Evolutionary conservation across 2,888 invertebrate genomes (phyloP).

Genomic region (Micropterix aruncella): DNA sequence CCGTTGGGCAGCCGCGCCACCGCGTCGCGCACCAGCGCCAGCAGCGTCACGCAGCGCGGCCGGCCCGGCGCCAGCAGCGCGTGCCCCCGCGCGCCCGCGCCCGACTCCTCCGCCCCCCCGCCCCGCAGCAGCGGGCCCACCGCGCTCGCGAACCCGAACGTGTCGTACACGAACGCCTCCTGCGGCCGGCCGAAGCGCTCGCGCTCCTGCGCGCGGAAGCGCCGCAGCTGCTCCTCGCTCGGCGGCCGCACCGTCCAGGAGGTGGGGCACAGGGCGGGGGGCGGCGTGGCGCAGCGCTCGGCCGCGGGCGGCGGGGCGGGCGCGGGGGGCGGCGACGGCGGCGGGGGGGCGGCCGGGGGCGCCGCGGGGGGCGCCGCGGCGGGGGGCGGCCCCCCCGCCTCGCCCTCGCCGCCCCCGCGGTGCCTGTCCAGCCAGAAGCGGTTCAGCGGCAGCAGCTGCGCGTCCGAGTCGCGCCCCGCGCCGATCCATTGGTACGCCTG

Average conservation of each 20-base stretch:
- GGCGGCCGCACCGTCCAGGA: conserved; percentile 74
- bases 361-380: conserved; percentile 19
- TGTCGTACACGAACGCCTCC: conserved; percentile 78
- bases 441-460: conserved; percentile 58
- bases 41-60: conserved; percentile 82
- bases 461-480: conserved; percentile 80
- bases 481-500: conserved; percentile 85
- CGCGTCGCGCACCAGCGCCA: conserved; percentile 86
- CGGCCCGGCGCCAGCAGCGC: conserved; percentile 66
- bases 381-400: conserved; percentile 16
- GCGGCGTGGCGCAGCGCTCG: conserved; percentile 16
- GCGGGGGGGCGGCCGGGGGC: conserved; percentile 16
- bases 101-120: conserved; percentile 17
- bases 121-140: conserved; percentile 62
- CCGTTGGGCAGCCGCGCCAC: conserved; percentile 89
- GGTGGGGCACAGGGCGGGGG: conserved; percentile 50
- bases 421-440: conserved; percentile 64
- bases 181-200: conserved; percentile 79
- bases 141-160: conserved; percentile 75
- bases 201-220: conserved; percentile 65
- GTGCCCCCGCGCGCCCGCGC: conserved; percentile 55
- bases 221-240: conserved; percentile 58
- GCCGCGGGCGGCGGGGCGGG: conserved; percentile 7
- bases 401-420: conserved; percentile 22
- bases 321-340: conserved; percentile 17